A percentile compares a stretch with the other conserved stretches of the same genome.
Evolutionary conservation across 2,888 invertebrate genomes (phyloP).

Genomic region (Molorchus minor): DNA sequence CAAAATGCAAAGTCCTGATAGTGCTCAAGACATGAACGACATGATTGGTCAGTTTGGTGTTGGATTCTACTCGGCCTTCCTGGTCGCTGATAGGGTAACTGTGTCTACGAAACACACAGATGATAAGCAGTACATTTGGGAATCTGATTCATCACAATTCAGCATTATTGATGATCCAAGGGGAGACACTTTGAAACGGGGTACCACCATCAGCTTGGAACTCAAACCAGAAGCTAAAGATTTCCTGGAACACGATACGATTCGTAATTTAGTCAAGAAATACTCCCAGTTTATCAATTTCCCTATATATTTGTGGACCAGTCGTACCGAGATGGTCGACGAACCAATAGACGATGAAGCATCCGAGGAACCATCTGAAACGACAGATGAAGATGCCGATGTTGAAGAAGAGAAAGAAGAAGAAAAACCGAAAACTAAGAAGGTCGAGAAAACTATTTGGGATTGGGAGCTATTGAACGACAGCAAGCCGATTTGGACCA

Average conservation of each 20-base stretch:
- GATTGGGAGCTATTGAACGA: conserved; percentile 98
- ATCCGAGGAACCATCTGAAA: conserved; percentile 67
- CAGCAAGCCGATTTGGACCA: conserved; percentile 98
- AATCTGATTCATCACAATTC: conserved; percentile 93
- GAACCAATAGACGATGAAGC: conserved; percentile 66
- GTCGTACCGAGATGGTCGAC: conserved; percentile 77
- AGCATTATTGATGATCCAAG: conserved; percentile 93
- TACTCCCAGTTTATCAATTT: conserved; percentile 99
- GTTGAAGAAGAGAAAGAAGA: conserved; percentile 80
- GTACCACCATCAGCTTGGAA: conserved; percentile 73
- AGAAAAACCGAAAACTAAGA: conserved; percentile 83
- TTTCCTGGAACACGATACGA: conserved; percentile 91
- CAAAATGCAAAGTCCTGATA: conserved; percentile 80
- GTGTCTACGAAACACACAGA: conserved; percentile 96
- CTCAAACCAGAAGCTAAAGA: conserved; percentile 97
- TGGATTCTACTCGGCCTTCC: conserved; percentile 98
- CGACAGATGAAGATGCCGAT: conserved; percentile 68
- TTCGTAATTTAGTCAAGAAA: conserved; percentile 91
- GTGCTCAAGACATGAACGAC: conserved; percentile 86
- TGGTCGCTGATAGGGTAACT: conserved; percentile 93
- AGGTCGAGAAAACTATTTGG: conserved; percentile 93
- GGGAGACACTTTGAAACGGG: conserved; percentile 89
- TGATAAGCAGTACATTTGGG: conserved; percentile 97
- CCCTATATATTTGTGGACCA: conserved; percentile 94
- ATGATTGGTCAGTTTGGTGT: conserved; percentile 99